phyloP scores from a whole-genome alignment of 2,797 vertebrate species.

The Steatocranus sp. region DNA sequence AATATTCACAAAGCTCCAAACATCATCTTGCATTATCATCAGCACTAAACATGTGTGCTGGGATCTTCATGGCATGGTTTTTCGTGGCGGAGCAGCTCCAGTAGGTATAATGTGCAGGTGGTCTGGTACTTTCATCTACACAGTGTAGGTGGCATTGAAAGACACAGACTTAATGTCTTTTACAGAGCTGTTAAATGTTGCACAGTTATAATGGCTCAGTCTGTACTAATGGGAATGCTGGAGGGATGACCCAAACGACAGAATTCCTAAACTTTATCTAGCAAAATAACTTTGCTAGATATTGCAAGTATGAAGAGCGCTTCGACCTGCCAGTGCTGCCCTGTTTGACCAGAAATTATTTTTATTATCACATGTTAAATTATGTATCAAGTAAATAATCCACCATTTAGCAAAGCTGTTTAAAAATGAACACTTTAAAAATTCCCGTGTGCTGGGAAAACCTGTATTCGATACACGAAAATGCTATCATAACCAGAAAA shows the following conservation, averaged over 20 bases:
- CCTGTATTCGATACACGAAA: accelerated
- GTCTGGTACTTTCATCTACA: not conserved
- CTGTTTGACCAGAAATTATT: not conserved
- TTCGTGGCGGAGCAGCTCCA: not conserved
- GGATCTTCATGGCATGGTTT: not conserved
- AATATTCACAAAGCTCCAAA: not conserved
- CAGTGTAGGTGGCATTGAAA: not conserved
- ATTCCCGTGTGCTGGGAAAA: not conserved
- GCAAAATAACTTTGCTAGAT: not conserved
- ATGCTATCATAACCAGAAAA: not conserved
- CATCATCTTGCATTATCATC: not conserved
- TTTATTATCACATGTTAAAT: not conserved
- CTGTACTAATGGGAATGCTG: not conserved
- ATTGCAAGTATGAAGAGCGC: not conserved
- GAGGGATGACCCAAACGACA: not conserved
- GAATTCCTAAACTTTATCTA: not conserved
- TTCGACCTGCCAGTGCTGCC: not conserved
- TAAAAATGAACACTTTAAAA: not conserved
- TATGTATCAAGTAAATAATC: not conserved
- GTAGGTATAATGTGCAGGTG: not conserved
- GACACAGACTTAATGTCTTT: not conserved
- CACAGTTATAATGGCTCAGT: not conserved
- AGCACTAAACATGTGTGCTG: not conserved
- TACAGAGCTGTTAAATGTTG: not conserved
- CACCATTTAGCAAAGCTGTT: not conserved